Percentiles rank a stretch among this genome's conserved stretches.
Conservation (phyloP, 2,113 vertebrate genomes). For the Xiphorhynchus elegans region DNA sequence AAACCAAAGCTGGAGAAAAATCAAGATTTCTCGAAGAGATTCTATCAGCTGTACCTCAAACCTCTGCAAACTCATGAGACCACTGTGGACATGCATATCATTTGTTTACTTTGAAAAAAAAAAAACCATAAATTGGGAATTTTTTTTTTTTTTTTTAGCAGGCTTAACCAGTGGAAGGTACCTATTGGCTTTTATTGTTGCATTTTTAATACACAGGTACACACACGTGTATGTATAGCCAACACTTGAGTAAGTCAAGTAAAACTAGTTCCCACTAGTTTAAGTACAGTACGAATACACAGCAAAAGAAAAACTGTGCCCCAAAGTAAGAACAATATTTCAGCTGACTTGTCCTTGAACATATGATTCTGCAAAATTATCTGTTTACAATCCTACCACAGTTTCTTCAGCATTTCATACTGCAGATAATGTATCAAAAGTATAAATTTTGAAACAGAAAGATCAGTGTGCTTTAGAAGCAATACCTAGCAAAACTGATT, state of each 20-base stretch:
- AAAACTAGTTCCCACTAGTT: not conserved
- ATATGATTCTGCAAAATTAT: not conserved
- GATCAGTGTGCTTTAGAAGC: not conserved
- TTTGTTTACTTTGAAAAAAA: not conserved
- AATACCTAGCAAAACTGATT: constrained; percentile 42
- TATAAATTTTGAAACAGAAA: not conserved
- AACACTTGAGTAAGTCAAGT: not conserved
- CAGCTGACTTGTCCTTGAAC: not conserved
- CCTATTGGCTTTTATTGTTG: not conserved
- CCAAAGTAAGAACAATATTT: not conserved
- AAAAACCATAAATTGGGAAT: not conserved
- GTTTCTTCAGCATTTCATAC: not conserved
- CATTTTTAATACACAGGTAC: not conserved
- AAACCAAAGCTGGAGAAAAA: not conserved
- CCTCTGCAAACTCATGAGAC: not conserved
- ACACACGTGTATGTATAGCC: not conserved
- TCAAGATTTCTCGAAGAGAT: not conserved
- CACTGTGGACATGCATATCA: not conserved
- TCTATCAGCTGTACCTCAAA: not conserved
- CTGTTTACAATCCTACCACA: not conserved
- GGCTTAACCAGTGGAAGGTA: not conserved
- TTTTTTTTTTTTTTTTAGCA: not conserved
- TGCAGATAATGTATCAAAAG: not conserved
- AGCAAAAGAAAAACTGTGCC: not conserved
- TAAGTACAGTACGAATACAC: not conserved